A percentile compares a stretch with the other conserved stretches of the same genome.
These are phyloP conservation scores for Conops quadrifasciatus DNA, from an alignment of 2,888 invertebrate genomes.

Conservation along the genomic window DNA sequence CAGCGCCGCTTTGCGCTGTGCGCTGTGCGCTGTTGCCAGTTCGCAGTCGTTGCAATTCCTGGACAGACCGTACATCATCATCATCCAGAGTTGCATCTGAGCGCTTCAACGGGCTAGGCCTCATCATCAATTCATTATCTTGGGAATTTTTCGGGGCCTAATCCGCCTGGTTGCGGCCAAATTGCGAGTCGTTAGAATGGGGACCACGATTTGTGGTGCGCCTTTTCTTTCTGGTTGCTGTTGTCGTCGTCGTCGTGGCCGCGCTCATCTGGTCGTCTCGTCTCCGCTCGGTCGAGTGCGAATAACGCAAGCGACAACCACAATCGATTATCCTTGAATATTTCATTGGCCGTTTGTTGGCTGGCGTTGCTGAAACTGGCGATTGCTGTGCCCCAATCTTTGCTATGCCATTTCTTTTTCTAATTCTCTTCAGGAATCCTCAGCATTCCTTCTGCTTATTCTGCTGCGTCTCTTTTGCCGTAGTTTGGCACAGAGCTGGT, in stretches of 20 bases:
- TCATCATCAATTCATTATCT: slow-evolving; percentile 5
- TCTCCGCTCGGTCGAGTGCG: not conserved
- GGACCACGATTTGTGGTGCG: slow-evolving; percentile 12
- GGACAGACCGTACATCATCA: slow-evolving; percentile 1
- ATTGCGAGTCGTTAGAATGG: slow-evolving; percentile 27
- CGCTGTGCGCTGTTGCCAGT: not conserved
- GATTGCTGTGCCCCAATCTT: not conserved
- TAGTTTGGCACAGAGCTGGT: too few relatives aligned
- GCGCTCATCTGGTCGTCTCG: not conserved
- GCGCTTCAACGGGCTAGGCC: not conserved
- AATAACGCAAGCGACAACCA: not conserved
- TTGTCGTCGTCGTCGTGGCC: not conserved
- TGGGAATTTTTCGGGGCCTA: slow-evolving; percentile 9
- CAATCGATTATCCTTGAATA: slow-evolving; percentile 21
- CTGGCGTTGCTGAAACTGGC: not conserved
- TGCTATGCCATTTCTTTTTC: not conserved
- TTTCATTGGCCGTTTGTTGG: not conserved
- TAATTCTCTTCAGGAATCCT: not conserved
- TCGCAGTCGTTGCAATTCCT: not conserved
- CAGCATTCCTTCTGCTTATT: not conserved
- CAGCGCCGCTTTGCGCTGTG: not conserved
- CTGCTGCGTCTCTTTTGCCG: not conserved
- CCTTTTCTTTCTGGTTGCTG: not conserved
- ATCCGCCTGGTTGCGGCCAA: not conserved
- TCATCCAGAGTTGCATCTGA: not conserved